Base-by-base conservation (phyloP, 2,113 vertebrate species). In the Columba livia region DNA sequence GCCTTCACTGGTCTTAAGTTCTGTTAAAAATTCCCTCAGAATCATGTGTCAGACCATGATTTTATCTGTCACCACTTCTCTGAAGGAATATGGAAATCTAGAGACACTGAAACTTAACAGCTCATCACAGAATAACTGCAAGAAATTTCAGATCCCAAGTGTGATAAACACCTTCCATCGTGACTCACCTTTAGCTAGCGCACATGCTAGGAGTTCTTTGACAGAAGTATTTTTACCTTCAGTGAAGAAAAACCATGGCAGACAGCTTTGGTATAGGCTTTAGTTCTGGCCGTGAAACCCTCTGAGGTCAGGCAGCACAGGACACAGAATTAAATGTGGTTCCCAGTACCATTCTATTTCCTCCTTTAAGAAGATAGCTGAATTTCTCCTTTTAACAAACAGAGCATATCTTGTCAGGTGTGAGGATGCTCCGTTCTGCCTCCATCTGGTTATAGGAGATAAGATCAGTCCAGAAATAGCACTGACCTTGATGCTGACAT, bases 181-280 rank as follows among this genome's bases (percentile, higher is more conserved):
- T 93, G 94, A 89, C 58, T 82, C 87, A 91, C 94, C 93, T 96
- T 91, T 65, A 61, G 62, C 79, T 78, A 62, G 23, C 47, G 42
- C 78, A 71, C 84, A 74, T 42, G 78, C 57, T 87, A 38, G 69
- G 73, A 86, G 20, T n/a, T 85, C 50, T 82, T 53, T 61, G 61
- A 40, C 81, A 77, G 51, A 62, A 88, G 8, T 72, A 47, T 80
- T 91, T 93, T 95, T 90, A 61, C 51, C 31, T 92, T 47, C 29
- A 62, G 47, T 47, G 60, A 56, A 77, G 48, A 34, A 50, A 56
- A 73, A 71, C 54, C 11, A 85, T 36, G 58, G 28, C 34, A 87
- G 53, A 32, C 32, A 48, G 31, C 66, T 86, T 72, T 58, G 26
- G 23, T 64, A 21, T 64, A 34, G 54, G 34, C 17, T 88, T 87